Conservation (phyloP, 2,113 vertebrate species). For the Ceyx cyanopectus region DNA sequence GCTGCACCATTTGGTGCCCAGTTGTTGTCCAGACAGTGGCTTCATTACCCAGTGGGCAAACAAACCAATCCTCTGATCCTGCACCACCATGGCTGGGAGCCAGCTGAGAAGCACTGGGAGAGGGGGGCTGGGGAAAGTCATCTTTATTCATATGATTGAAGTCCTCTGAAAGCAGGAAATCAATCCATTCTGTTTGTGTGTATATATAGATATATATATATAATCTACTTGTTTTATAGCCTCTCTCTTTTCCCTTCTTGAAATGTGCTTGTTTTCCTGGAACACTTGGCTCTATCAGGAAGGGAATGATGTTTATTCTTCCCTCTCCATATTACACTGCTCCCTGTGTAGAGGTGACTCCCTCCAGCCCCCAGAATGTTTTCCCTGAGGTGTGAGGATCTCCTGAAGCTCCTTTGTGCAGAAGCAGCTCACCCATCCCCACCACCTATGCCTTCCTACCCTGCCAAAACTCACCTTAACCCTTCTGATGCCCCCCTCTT, state of each 20-base stretch:
- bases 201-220: background rate
- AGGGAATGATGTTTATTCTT: background rate
- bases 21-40: too few species aligned
- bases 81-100: background rate
- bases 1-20: accelerated
- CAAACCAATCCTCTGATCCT: too few species aligned
- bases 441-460: background rate
- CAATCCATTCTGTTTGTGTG: background rate
- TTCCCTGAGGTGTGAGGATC: background rate
- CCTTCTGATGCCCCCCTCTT: background rate
- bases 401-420: background rate
- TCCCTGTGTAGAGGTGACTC: background rate
- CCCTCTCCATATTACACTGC: background rate
- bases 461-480: background rate
- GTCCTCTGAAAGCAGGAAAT: slow-evolving; percentile 29
- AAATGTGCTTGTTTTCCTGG: slow-evolving; percentile 14
- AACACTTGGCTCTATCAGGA: slow-evolving; percentile 1
- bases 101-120: slow-evolving; percentile 14
- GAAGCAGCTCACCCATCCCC: background rate
- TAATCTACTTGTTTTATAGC: background rate
- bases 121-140: background rate
- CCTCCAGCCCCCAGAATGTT: background rate
- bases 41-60: too few species aligned
- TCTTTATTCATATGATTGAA: slow-evolving; percentile 38
- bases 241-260: background rate